phyloP scores from a whole-genome alignment of 2,113 vertebrate genomes.

The Sitta europaea region DNA sequence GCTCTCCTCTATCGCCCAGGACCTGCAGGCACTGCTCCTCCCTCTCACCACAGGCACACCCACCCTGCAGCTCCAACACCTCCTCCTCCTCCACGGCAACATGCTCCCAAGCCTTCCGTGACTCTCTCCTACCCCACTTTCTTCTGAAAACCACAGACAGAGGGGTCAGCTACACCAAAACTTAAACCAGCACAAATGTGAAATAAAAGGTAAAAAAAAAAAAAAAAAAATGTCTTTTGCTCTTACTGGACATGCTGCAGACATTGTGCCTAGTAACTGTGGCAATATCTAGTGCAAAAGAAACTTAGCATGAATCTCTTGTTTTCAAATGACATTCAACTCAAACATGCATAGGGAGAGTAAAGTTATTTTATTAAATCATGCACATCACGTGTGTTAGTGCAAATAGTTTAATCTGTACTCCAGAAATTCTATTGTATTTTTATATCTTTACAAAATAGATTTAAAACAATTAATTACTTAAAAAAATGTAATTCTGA shows the following conservation, averaged over 20 bases:
- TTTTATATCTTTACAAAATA: conserved; percentile 92
- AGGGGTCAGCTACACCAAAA: neutral
- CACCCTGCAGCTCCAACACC: neutral
- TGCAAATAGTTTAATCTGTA: conserved; percentile 91
- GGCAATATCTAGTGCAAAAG: conserved; percentile 8
- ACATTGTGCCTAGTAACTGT: conserved; percentile 17
- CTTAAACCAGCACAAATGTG: conserved; percentile 5
- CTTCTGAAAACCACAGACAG: neutral
- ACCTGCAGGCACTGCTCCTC: neutral
- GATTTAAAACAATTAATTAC: conserved; percentile 91
- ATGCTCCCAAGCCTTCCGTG: neutral
- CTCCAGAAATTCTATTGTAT: conserved; percentile 87
- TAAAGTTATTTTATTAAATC: conserved; percentile 93
- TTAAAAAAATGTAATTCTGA: conserved; percentile 87
- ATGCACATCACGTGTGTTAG: conserved; percentile 92
- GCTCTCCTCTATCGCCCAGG: neutral
- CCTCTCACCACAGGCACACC: neutral
- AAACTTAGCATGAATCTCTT: conserved; percentile 26
- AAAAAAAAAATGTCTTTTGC: neutral
- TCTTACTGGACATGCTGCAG: conserved; percentile 44
- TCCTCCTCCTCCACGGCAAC: neutral
- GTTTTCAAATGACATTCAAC: conserved; percentile 75
- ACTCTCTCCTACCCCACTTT: neutral
- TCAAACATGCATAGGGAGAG: conserved; percentile 79
- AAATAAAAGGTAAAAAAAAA: neutral